These are phyloP conservation scores for Actenoides lindsayi DNA, from an alignment of 2,113 vertebrate genomes.

Conservation along the genomic window DNA sequence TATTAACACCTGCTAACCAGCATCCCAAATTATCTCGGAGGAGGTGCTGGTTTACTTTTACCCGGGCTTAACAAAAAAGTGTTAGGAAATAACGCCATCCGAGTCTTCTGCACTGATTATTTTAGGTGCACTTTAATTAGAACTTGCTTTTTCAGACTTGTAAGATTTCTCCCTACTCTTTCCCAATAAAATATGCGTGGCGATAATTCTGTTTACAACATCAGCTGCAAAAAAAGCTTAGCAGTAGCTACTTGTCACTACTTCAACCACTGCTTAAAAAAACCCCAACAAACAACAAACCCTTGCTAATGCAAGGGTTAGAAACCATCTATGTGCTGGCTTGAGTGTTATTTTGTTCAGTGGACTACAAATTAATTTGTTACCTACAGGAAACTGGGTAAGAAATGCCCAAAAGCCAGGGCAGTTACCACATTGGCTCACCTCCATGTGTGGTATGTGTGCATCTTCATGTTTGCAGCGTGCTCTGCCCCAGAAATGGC, in stretches of 20 bases:
- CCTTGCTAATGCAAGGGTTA: not conserved
- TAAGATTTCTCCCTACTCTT: not conserved
- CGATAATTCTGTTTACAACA: not conserved
- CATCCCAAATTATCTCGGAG: not conserved
- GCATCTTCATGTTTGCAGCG: not conserved
- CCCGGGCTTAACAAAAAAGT: slow-evolving; percentile 22
- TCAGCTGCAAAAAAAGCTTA: not conserved
- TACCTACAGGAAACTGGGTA: not conserved
- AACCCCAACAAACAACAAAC: not conserved
- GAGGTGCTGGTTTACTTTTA: not conserved
- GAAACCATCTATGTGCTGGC: not conserved
- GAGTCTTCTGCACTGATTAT: slow-evolving; percentile 40
- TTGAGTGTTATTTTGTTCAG: not conserved
- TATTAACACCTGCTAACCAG: not conserved
- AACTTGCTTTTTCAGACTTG: slow-evolving; percentile 17
- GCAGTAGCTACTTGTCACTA: not conserved
- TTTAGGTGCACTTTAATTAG: slow-evolving; percentile 28
- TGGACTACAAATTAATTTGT: not conserved
- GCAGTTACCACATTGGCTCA: not conserved
- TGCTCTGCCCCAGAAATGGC: not conserved
- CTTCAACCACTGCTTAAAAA: not conserved
- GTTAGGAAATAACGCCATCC: slow-evolving; percentile 45
- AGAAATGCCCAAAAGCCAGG: not conserved
- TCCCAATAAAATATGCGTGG: not conserved
- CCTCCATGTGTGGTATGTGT: not conserved